phyloP scores from a whole-genome alignment of 2,113 vertebrate species.

The Etheostoma cragini region DNA sequence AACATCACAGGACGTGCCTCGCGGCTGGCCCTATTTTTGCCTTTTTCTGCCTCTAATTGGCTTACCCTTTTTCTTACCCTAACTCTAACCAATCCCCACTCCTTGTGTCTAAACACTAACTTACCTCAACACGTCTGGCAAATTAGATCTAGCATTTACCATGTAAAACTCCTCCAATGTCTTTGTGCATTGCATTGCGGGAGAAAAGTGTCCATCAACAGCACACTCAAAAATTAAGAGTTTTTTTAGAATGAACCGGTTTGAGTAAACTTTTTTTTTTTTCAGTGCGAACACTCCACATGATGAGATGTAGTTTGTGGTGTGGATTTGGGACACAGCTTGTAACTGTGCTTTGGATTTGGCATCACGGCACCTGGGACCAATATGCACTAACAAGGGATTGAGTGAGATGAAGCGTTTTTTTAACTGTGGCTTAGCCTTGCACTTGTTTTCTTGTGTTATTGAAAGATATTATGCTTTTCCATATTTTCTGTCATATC shows the following conservation, averaged over 20 bases:
- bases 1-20: no score
- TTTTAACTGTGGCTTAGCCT: slow-evolving; percentile 7
- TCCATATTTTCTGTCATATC: no score
- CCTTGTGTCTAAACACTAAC: no score
- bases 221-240: not conserved
- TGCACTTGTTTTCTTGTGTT: not conserved
- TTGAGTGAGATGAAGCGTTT: slow-evolving; percentile 18
- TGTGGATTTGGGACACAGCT: slow-evolving; percentile 15
- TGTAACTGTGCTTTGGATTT: slow-evolving; percentile 15
- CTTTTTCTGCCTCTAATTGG: no score
- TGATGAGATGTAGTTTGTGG: not conserved
- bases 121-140: no score
- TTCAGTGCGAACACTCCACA: not conserved
- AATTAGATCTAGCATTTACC: no score
- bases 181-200: not conserved
- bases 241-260: not conserved
- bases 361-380: not conserved
- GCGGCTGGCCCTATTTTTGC: no score
- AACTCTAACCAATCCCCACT: no score
- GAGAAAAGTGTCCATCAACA: not conserved
- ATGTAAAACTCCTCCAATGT: not conserved
- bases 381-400: slow-evolving; percentile 1
- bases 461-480: not conserved
- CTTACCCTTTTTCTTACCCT: no score
- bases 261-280: not conserved